A percentile compares a stretch with the other conserved stretches of the same genome.
phyloP scores from a whole-genome alignment of 2,888 invertebrate genomes.

The Drosophila bunnanda region DNA sequence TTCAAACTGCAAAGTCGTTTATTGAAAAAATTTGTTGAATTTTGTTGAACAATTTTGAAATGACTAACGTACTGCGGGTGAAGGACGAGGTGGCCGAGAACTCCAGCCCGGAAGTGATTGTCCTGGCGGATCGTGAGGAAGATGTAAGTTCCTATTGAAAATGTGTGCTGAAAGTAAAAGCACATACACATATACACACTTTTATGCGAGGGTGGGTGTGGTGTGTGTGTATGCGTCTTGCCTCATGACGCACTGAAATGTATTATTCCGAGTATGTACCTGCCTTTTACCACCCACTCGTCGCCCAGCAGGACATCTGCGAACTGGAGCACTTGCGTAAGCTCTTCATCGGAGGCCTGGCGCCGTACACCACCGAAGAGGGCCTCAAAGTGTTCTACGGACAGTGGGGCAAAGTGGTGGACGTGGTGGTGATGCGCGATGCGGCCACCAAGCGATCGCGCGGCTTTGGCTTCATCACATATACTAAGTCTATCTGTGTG shows the following conservation, averaged over 20 bases:
- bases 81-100: conserved; percentile 25
- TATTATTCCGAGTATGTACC: conserved; percentile 5
- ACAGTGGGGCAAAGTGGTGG: conserved; percentile 98
- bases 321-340: conserved; percentile 92
- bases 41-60: conserved; percentile 4
- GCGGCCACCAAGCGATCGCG: conserved; percentile 96
- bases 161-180: neutral
- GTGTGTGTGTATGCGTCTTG: conserved; percentile 6
- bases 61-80: conserved; percentile 19
- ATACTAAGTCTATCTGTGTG: conserved; percentile 95
- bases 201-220: neutral
- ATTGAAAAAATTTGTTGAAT: no score
- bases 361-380: conserved; percentile 96
- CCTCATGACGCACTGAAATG: conserved; percentile 30
- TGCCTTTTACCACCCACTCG: neutral
- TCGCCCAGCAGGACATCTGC: conserved; percentile 78
- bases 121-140: conserved; percentile 42
- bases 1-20: neutral
- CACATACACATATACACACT: neutral
- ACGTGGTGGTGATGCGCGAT: conserved; percentile 98
- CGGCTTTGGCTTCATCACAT: conserved; percentile 99
- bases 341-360: conserved; percentile 97
- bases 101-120: conserved; percentile 13
- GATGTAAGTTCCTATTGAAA: conserved; percentile 37
- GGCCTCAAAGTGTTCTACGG: conserved; percentile 96